Conservation (phyloP, 2,113 vertebrate genomes). For the Myodes glareolus region DNA sequence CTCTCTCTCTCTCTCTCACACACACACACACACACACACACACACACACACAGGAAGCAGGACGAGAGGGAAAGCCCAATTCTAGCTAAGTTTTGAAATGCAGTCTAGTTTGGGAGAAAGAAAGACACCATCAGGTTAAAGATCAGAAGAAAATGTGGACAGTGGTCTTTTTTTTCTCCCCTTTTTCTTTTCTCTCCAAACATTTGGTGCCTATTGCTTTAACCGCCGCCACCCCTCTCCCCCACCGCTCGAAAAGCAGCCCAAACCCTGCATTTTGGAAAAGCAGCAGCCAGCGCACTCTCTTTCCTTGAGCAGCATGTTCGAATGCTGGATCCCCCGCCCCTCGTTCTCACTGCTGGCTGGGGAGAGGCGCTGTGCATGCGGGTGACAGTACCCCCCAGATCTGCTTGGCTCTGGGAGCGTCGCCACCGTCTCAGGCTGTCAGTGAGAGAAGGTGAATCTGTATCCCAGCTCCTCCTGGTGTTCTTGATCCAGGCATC, state of each 20-base stretch:
- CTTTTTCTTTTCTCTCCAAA: conserved; percentile 17
- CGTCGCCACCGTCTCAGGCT: not conserved
- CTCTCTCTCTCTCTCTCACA: no score
- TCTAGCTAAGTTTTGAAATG: not conserved
- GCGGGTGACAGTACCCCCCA: fast-evolving
- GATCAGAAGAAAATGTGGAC: conserved; percentile 19
- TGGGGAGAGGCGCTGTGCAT: fast-evolving
- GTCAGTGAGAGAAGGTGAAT: not conserved
- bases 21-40: no score
- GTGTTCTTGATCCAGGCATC: not conserved
- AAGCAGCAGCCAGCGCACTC: conserved; percentile 48
- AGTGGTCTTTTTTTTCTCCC: not conserved
- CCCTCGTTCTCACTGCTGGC: not conserved
- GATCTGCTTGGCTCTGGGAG: not conserved
- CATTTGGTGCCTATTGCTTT: not conserved
- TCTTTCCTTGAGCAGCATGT: not conserved
- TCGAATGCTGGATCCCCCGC: not conserved
- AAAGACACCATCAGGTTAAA: not conserved
- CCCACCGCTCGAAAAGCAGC: conserved; percentile 24
- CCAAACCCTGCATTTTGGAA: not conserved
- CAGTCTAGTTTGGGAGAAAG: not conserved
- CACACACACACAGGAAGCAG: no score
- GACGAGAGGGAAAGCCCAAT: no score
- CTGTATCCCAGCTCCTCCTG: not conserved
- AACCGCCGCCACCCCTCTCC: no score